Conservation (phyloP, 2,888 invertebrate species). For the Dolomedes plantarius region DNA sequence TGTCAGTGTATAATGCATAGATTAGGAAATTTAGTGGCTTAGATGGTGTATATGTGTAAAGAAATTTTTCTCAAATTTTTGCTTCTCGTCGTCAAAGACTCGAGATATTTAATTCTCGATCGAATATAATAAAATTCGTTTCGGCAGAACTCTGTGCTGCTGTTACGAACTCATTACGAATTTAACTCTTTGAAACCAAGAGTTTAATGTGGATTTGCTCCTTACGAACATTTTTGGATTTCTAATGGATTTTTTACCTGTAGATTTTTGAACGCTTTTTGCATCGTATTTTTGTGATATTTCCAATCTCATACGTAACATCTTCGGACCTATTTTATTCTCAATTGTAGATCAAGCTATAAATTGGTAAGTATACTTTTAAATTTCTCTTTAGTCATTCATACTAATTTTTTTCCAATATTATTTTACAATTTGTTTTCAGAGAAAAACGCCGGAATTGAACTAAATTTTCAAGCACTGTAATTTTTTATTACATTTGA, state of each 20-base stretch:
- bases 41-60: neutral
- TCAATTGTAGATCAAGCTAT: neutral
- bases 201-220: neutral
- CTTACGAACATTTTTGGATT: neutral
- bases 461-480: too few relatives aligned
- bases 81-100: neutral
- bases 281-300: constrained; percentile 56
- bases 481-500: too few relatives aligned
- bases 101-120: constrained; percentile 5
- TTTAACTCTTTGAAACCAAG: neutral
- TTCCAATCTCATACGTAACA: constrained; percentile 38
- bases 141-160: constrained; percentile 6
- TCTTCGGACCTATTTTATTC: constrained; percentile 23
- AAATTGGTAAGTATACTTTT: neutral
- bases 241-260: constrained; percentile 25
- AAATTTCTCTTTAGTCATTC: neutral
- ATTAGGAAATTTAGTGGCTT: neutral
- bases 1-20: neutral
- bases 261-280: constrained; percentile 15
- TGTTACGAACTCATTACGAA: neutral
- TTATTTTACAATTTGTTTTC: too few relatives aligned
- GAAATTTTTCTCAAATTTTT: neutral
- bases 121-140: neutral
- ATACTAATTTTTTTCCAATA: too few relatives aligned
- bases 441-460: too few relatives aligned